phyloP scores from a whole-genome alignment of 2,888 invertebrate species.

The Pyrocoelia pectoralis region DNA sequence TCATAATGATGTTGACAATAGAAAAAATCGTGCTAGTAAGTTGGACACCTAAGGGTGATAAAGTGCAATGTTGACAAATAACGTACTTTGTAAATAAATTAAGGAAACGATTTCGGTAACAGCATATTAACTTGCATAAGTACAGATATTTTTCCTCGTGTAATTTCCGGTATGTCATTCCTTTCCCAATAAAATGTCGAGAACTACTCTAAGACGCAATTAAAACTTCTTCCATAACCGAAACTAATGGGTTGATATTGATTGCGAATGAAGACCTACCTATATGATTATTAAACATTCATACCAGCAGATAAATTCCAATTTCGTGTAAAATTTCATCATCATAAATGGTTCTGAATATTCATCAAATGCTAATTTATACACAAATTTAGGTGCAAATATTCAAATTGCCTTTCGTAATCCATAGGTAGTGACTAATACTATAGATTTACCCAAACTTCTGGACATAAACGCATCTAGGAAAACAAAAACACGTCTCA shows the following conservation, averaged over 20 bases:
- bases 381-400: conserved; percentile 43
- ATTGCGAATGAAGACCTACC: neutral
- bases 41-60: too few relatives aligned
- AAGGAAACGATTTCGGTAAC: too few relatives aligned
- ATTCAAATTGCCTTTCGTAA: conserved; percentile 39
- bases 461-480: conserved; percentile 19
- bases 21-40: too few relatives aligned
- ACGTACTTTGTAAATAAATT: too few relatives aligned
- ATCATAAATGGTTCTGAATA: conserved; percentile 42
- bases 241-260: neutral
- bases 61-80: too few relatives aligned
- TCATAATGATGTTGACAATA: too few relatives aligned
- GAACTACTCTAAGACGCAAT: too few relatives aligned
- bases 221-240: too few relatives aligned
- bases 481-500: conserved; percentile 14
- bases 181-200: too few relatives aligned
- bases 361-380: conserved; percentile 43
- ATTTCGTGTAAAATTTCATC: conserved; percentile 41
- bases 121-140: too few relatives aligned
- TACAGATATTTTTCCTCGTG: too few relatives aligned
- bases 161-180: too few relatives aligned
- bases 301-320: conserved; percentile 37
- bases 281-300: conserved; percentile 29
- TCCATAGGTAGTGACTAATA: conserved; percentile 36
- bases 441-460: conserved; percentile 29